A percentile compares a stretch with the other conserved stretches of the same genome.
Evolutionary conservation across 2,888 invertebrate genomes (phyloP).

Genomic region (Drosophila yooni): DNA sequence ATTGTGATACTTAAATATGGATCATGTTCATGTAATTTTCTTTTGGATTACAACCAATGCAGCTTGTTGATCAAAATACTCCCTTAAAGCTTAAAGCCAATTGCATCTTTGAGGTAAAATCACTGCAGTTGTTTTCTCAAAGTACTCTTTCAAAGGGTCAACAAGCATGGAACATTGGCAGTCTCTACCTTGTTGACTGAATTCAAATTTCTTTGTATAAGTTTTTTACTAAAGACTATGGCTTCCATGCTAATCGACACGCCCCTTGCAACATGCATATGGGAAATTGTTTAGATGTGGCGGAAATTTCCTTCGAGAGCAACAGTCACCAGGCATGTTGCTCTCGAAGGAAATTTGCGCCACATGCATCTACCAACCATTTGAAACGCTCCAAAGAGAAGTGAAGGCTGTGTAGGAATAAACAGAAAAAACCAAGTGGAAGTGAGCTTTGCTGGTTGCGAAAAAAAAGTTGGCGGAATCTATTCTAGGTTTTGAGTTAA

Average conservation of each 20-base stretch:
- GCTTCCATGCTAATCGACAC: slow-evolving; percentile 3
- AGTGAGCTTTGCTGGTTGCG: background rate
- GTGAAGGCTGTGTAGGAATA: background rate
- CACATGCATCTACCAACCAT: background rate
- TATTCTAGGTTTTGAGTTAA: slow-evolving; percentile 1
- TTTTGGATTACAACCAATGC: background rate
- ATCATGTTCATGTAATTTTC: background rate
- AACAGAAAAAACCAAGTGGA: background rate
- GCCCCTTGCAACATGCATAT: background rate
- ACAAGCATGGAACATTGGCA: background rate
- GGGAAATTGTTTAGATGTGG: background rate
- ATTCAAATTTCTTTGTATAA: background rate
- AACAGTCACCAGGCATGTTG: background rate
- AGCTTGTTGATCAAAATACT: background rate
- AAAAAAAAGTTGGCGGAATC: slow-evolving; percentile 1
- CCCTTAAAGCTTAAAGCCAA: background rate
- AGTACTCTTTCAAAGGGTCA: background rate
- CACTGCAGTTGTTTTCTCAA: background rate
- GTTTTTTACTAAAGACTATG: background rate
- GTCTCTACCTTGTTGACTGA: background rate
- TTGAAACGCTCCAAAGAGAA: background rate
- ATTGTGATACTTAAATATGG: background rate
- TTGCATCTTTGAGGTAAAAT: background rate
- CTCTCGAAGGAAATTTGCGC: slow-evolving; percentile 2
- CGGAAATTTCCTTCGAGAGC: too few species aligned